Percentiles rank a stretch among this genome's conserved stretches.
phyloP scores from a whole-genome alignment of 2,888 invertebrate species.

The Epistrophe eligans region DNA sequence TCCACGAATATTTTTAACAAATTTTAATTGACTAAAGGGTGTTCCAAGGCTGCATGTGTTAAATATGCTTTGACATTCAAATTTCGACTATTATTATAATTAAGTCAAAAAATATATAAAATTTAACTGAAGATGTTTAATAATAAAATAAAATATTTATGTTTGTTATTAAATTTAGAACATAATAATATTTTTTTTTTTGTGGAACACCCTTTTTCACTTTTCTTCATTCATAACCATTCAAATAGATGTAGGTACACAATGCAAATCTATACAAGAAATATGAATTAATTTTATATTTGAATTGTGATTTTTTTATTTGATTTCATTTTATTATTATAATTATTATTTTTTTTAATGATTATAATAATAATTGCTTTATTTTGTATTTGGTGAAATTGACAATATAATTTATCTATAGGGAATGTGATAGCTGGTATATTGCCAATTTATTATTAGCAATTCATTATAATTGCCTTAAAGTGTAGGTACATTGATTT shows the following conservation, averaged over 20 bases:
- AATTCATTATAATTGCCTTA: conserved; percentile 22
- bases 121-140: not conserved
- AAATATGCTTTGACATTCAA: not conserved
- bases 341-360: not conserved
- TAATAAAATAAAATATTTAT: not conserved
- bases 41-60: not conserved
- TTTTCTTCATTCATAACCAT: not conserved
- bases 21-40: conserved; percentile 2
- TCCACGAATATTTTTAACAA: not conserved
- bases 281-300: conserved; percentile 5
- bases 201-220: conserved; percentile 19
- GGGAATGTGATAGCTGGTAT: conserved; percentile 25
- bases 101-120: not conserved
- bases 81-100: not conserved
- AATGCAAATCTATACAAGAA: not conserved
- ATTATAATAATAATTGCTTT: not conserved
- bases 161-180: not conserved
- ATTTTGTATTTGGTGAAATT: conserved; percentile 34
- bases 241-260: not conserved
- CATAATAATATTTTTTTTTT: not conserved
- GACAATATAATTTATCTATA: conserved; percentile 27
- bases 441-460: conserved; percentile 24
- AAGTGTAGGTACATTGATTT: conserved; percentile 56
- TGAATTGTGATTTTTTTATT: not conserved
- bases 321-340: not conserved